Evolutionary conservation across 2,113 vertebrate species (phyloP).

Genomic region (Benitochromis conjunctus): DNA sequence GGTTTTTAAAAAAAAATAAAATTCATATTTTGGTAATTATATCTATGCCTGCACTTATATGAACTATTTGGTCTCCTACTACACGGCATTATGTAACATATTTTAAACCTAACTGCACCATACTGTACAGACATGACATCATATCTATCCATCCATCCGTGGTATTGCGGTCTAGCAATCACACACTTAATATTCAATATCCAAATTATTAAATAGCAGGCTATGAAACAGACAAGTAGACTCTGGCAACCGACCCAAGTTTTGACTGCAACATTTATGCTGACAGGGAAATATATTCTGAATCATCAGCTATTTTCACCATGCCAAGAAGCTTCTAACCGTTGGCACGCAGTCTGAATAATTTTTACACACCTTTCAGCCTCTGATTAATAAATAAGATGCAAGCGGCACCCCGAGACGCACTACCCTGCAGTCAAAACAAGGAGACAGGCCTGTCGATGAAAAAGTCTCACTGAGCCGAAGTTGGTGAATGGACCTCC

Average conservation of each 20-base stretch:
- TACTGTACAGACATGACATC: not conserved
- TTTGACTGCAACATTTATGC: constrained; percentile 40
- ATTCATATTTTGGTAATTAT: not conserved
- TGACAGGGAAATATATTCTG: constrained; percentile 55
- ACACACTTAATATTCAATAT: constrained; percentile 5
- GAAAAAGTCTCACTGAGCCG: not conserved
- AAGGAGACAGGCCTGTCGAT: constrained; percentile 40
- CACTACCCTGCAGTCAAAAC: constrained; percentile 29
- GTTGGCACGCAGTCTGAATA: constrained; percentile 39
- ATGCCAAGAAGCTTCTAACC: constrained; percentile 6
- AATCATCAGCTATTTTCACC: constrained; percentile 57
- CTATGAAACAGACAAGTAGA: constrained; percentile 20
- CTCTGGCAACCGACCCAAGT: constrained; percentile 11
- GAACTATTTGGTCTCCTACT: not conserved
- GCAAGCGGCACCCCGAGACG: not conserved
- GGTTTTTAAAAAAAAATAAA: not conserved
- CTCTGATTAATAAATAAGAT: constrained; percentile 55
- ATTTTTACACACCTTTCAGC: constrained; percentile 35
- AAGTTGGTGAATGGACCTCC: constrained; percentile 32
- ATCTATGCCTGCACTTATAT: not conserved
- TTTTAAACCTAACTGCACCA: not conserved
- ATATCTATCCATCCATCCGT: not conserved
- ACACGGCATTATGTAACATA: not conserved
- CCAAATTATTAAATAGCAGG: constrained; percentile 25
- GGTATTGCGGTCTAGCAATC: constrained; percentile 27